A percentile compares a stretch with the other conserved stretches of the same genome.
These are phyloP conservation scores for Zygothrica quintamaculata DNA, from an alignment of 2,888 invertebrate species.

Conservation along the genomic window DNA sequence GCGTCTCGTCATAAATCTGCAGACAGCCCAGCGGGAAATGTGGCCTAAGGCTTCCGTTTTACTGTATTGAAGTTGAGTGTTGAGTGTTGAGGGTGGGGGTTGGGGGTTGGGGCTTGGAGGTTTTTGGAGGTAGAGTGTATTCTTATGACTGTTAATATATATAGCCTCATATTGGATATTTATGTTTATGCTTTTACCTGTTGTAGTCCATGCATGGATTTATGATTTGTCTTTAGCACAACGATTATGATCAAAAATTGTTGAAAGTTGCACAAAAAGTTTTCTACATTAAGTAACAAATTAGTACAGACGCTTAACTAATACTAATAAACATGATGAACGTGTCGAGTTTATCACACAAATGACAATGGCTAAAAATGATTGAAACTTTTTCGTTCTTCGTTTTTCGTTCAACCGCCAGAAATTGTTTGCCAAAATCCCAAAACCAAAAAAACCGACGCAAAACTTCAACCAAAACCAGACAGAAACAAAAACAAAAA, in stretches of 20 bases:
- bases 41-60: constrained; percentile 11
- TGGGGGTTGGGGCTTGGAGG: too few relatives aligned
- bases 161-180: constrained; percentile 65
- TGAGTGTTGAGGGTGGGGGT: constrained; percentile 9
- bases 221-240: constrained; percentile 54
- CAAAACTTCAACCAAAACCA: constrained; percentile 38
- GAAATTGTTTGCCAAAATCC: constrained; percentile 39
- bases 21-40: constrained; percentile 63
- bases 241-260: constrained; percentile 58
- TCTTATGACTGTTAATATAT: constrained; percentile 48
- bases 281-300: constrained; percentile 49
- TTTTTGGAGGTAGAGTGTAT: too few relatives aligned
- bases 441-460: constrained; percentile 11
- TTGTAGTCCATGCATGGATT: constrained; percentile 42
- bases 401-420: constrained; percentile 37
- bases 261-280: constrained; percentile 55
- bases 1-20: constrained; percentile 75
- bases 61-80: constrained; percentile 9
- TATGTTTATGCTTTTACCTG: constrained; percentile 53
- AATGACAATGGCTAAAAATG: constrained; percentile 56
- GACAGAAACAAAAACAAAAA: background rate
- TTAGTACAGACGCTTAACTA: constrained; percentile 60
- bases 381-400: constrained; percentile 74
- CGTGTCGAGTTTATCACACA: constrained; percentile 56
- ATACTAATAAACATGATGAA: constrained; percentile 50